A percentile compares a stretch with the other conserved stretches of the same genome.
phyloP scores from a whole-genome alignment of 2,888 invertebrate species.

The Drosophila pseudotalamancana region DNA sequence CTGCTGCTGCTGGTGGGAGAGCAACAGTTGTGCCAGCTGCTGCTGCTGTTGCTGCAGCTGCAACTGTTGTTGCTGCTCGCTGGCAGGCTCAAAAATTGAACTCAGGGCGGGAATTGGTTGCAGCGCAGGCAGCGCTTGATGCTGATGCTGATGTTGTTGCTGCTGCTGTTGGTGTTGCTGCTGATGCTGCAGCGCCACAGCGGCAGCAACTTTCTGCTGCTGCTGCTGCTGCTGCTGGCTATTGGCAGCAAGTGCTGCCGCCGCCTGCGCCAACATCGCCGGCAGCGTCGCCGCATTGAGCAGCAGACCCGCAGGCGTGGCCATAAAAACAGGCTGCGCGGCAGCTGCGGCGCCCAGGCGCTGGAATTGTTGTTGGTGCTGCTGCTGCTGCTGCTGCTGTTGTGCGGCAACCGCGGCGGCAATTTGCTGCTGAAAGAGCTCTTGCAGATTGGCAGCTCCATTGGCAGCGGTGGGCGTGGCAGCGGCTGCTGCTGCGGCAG shows the following conservation, averaged over 20 bases:
- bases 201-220: slow-evolving; percentile 58
- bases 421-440: slow-evolving; percentile 71
- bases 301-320: slow-evolving; percentile 82
- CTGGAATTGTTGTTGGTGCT: slow-evolving; percentile 79
- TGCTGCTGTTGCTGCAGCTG: slow-evolving; percentile 78
- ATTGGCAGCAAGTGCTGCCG: slow-evolving; percentile 77
- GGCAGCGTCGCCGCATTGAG: slow-evolving; percentile 83
- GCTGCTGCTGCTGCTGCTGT: slow-evolving; percentile 80
- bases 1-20: slow-evolving; percentile 62
- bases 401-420: slow-evolving; percentile 68
- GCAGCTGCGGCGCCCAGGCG: slow-evolving; percentile 76
- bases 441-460: slow-evolving; percentile 57
- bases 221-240: slow-evolving; percentile 74
- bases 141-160: slow-evolving; percentile 48
- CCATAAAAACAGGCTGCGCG: slow-evolving; percentile 83
- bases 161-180: slow-evolving; percentile 49
- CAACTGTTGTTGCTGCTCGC: slow-evolving; percentile 70
- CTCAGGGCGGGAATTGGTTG: slow-evolving; percentile 83
- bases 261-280: slow-evolving; percentile 82
- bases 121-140: slow-evolving; percentile 79
- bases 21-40: slow-evolving; percentile 62
- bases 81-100: slow-evolving; percentile 79
- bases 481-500: slow-evolving; percentile 42
- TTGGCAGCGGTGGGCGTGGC: slow-evolving; percentile 40
- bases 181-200: slow-evolving; percentile 54